Percentiles rank a stretch among this genome's conserved stretches.
Conservation (phyloP, 2,888 invertebrate genomes). For the Oscheius sp. region DNA sequence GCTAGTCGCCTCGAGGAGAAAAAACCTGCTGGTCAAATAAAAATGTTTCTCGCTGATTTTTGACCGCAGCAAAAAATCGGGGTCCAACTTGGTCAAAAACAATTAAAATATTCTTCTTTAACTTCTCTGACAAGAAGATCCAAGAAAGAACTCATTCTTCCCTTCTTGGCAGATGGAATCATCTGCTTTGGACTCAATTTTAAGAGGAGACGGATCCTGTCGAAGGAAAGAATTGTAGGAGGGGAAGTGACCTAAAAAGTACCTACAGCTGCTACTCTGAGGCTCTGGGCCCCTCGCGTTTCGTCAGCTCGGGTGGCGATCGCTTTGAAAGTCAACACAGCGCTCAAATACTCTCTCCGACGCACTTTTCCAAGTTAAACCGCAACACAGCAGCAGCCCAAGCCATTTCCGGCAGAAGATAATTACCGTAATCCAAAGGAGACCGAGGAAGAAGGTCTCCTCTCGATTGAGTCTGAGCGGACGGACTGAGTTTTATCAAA, state of each 20-base stretch:
- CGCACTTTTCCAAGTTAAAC: slow-evolving; percentile 29
- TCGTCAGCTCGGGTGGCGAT: slow-evolving; percentile 3
- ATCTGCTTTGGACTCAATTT: too few relatives aligned
- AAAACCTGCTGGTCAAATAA: slow-evolving; percentile 4
- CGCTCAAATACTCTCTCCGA: slow-evolving; percentile 27
- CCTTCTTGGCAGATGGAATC: not conserved
- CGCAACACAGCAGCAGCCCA: slow-evolving; percentile 5
- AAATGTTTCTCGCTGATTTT: not conserved
- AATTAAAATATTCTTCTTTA: not conserved
- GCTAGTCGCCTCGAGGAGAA: not conserved
- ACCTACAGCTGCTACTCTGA: too few relatives aligned
- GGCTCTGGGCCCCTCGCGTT: not conserved
- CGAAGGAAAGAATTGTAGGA: too few relatives aligned
- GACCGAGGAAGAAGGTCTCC: too few relatives aligned
- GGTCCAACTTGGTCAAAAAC: too few relatives aligned
- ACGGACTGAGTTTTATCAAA: too few relatives aligned
- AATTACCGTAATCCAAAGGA: too few relatives aligned
- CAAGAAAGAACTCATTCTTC: too few relatives aligned
- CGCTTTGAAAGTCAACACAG: slow-evolving; percentile 24
- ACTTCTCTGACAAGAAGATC: not conserved
- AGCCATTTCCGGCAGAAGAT: not conserved
- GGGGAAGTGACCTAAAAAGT: too few relatives aligned
- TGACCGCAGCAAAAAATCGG: too few relatives aligned
- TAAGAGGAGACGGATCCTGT: too few relatives aligned
- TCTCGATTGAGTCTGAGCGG: too few relatives aligned